A percentile compares a stretch with the other conserved stretches of the same genome.
Evolutionary conservation across 2,113 vertebrate species (phyloP).

Genomic region (Oncorhynchus masou): DNA sequence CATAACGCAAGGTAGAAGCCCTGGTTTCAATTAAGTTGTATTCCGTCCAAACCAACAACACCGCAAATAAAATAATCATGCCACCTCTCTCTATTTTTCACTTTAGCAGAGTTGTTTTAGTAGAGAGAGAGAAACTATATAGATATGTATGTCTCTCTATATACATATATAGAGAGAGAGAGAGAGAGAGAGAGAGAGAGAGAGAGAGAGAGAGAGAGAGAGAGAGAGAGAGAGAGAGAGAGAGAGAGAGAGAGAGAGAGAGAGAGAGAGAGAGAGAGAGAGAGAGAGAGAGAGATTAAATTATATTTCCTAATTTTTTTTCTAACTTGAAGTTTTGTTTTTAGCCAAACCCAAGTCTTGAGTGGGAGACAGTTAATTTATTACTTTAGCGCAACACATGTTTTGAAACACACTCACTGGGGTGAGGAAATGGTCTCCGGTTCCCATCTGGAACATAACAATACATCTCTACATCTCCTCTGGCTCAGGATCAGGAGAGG

Average conservation of each 20-base stretch:
- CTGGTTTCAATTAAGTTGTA: slow-evolving; percentile 69
- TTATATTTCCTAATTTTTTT: neutral
- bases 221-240: no score
- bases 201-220: no score
- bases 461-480: slow-evolving; percentile 38
- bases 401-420: slow-evolving; percentile 52
- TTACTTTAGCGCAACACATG: slow-evolving; percentile 48
- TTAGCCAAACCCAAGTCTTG: slow-evolving; percentile 52
- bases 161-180: no score
- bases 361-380: slow-evolving; percentile 38
- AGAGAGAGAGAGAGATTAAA: neutral
- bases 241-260: neutral
- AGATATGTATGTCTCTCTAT: no score
- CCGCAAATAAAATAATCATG: neutral
- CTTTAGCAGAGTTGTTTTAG: no score
- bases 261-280: neutral
- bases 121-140: no score
- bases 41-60: slow-evolving; percentile 54
- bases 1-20: slow-evolving; percentile 21
- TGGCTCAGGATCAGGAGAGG: slow-evolving; percentile 39
- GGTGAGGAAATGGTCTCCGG: slow-evolving; percentile 36
- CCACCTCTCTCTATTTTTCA: no score
- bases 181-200: no score
- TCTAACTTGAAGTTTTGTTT: slow-evolving; percentile 21
- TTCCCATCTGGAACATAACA: slow-evolving; percentile 70